Evolutionary conservation across 2,113 vertebrate species (phyloP), one percentile per base, ranked within the genome.

Genomic region (Echinops telfairi): DNA sequence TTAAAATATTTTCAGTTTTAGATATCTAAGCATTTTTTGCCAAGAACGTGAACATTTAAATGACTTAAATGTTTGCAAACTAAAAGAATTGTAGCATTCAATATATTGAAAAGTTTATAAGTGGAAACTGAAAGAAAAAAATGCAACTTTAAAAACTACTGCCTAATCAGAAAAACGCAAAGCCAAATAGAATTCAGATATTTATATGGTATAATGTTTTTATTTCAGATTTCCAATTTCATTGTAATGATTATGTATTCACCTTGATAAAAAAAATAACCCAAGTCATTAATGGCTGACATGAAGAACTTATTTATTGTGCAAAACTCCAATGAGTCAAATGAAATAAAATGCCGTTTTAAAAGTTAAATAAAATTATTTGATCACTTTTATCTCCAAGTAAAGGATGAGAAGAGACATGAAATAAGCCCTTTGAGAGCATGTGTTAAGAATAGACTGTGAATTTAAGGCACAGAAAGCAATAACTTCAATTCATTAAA

Each of bases 1-100:
- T 93, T 94, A 89, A 90, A 88, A 66, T 75, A 1, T 89, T 77
- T 14, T 89, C 33, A 86, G 43, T 62, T 85, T 80, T 88, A 78
- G 83, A 62, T 23, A 64, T 64, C 6, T 60, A 78, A 78, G 12
- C 23, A 64, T 64, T 25, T 60, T 53, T 85, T 25, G 2, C 23
- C 36, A n/a, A 80, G 7, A 90, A 8, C 8, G 83, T 38, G 8
- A 6, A 71, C 91, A 91, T 20, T 40, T 89, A 77, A 86, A 58
- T 4, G 19, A 89, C 29, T 89, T 90, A 93, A 83, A 84, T 75
- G 29, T 27, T 1, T 66, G 57, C 86, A 86, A 60, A 17, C 60
- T n/a, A 5, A 81, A 14, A 71, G 36, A 92, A 73, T 83, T 36
- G 25, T 9, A 5, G 3, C 6, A 31, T 19, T 75, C 23, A 82